A percentile compares a stretch with the other conserved stretches of the same genome.
These are phyloP conservation scores for Agrochola litura DNA, from an alignment of 2,888 invertebrate genomes.

Conservation along the genomic window DNA sequence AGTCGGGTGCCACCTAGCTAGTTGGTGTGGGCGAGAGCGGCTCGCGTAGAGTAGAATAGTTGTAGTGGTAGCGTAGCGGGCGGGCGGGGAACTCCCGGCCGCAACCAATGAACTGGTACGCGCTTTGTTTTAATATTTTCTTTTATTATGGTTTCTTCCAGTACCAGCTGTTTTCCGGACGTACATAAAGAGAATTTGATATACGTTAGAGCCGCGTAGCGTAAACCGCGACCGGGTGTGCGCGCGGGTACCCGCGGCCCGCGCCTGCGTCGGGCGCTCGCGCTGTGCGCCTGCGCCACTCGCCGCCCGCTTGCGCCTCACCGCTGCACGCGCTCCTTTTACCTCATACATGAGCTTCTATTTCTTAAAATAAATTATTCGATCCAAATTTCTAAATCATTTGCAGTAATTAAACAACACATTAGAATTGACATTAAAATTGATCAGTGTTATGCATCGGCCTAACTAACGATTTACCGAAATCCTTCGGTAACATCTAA, in stretches of 20 bases:
- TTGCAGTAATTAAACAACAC: constrained; percentile 30
- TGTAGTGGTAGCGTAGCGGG: constrained; percentile 73
- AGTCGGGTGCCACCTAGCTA: constrained; percentile 43
- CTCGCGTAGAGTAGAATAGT: constrained; percentile 64
- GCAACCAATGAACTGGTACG: constrained; percentile 72
- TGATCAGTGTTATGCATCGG: constrained; percentile 61
- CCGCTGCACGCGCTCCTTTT: constrained; percentile 70
- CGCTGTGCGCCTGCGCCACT: constrained; percentile 60
- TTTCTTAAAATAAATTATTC: constrained; percentile 45
- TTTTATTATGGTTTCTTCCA: constrained; percentile 90
- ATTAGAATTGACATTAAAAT: constrained; percentile 24
- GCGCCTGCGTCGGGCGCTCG: constrained; percentile 38
- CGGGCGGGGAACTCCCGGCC: constrained; percentile 73
- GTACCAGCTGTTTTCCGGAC: constrained; percentile 93
- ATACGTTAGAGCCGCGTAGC: constrained; percentile 81
- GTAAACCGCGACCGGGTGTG: constrained; percentile 75
- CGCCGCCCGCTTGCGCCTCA: constrained; percentile 66
- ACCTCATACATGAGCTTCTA: constrained; percentile 72
- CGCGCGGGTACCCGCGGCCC: constrained; percentile 68
- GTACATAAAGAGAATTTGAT: constrained; percentile 89
- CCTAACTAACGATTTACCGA: constrained; percentile 52
- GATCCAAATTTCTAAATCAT: constrained; percentile 30
- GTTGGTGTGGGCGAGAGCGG: constrained; percentile 28
- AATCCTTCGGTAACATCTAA: constrained; percentile 27
- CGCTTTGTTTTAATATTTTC: constrained; percentile 78